Conservation (phyloP, 2,888 invertebrate species). For the Eustalomyia histrio region DNA sequence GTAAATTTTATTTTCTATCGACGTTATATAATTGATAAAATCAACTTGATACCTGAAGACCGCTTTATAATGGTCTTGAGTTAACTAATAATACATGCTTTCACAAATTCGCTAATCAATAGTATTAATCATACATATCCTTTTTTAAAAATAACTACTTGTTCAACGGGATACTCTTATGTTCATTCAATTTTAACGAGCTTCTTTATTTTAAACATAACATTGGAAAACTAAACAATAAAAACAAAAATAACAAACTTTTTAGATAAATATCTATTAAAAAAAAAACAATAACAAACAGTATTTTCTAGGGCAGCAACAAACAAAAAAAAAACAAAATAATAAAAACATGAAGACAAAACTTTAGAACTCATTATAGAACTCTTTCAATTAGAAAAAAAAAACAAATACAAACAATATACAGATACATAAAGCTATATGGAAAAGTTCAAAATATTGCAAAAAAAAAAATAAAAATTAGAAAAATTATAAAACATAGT, state of each 20-base stretch:
- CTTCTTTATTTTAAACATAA: slow-evolving; percentile 14
- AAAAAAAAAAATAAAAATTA: slow-evolving; percentile 17
- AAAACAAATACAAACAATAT: background rate
- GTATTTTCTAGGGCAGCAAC: slow-evolving; percentile 46
- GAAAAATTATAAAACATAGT: slow-evolving; percentile 16
- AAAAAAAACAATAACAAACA: slow-evolving; percentile 63
- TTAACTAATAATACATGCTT: no score
- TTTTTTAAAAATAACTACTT: no score
- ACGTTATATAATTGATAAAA: no score
- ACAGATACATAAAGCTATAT: slow-evolving; percentile 16
- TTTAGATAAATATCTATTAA: slow-evolving; percentile 59
- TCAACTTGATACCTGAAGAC: no score
- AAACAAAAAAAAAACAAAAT: no score
- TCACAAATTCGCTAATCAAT: no score
- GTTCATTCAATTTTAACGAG: slow-evolving; percentile 44
- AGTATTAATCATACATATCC: no score
- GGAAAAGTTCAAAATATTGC: slow-evolving; percentile 1
- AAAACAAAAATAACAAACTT: slow-evolving; percentile 48
- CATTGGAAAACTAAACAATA: slow-evolving; percentile 18
- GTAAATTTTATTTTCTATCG: no score
- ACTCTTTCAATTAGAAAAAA: slow-evolving; percentile 58
- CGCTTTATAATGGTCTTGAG: no score
- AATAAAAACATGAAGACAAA: slow-evolving; percentile 20
- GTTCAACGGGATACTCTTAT: background rate
- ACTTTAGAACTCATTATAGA: slow-evolving; percentile 62